A percentile compares a stretch with the other conserved stretches of the same genome.
Evolutionary conservation across 2,113 vertebrate species (phyloP).

Genomic region (Garra rufa): DNA sequence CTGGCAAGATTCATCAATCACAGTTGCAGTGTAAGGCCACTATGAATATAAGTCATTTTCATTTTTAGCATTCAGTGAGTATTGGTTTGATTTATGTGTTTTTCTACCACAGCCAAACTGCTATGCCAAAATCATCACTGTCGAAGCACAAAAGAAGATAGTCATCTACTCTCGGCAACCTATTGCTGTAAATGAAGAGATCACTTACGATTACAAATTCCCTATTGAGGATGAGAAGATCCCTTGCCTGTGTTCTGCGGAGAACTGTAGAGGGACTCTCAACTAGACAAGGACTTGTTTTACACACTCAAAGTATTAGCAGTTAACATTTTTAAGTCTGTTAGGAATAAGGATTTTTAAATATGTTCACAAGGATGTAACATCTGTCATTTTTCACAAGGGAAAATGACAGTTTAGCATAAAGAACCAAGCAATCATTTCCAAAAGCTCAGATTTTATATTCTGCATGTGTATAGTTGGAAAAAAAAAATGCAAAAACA

Average conservation of each 20-base stretch:
- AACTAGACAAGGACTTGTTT: conserved; percentile 74
- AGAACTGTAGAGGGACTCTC: conserved; percentile 93
- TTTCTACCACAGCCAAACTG: conserved; percentile 89
- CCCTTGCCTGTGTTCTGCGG: conserved; percentile 93
- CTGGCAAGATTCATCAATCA: conserved; percentile 97
- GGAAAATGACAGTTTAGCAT: background rate
- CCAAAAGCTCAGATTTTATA: background rate
- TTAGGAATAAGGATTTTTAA: background rate
- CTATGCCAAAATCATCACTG: conserved; percentile 97
- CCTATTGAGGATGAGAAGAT: conserved; percentile 98
- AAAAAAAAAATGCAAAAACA: background rate
- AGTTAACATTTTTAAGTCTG: background rate
- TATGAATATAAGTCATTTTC: background rate
- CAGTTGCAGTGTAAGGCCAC: conserved; percentile 94
- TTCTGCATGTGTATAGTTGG: background rate
- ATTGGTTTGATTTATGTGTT: conserved; percentile 24
- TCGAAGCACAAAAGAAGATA: conserved; percentile 98
- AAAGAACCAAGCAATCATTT: background rate
- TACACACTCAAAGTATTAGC: conserved; percentile 34
- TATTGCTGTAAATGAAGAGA: conserved; percentile 92
- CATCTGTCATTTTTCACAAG: background rate
- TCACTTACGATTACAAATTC: conserved; percentile 99
- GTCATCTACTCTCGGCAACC: conserved; percentile 98
- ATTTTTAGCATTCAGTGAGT: background rate
- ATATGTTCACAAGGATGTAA: background rate